Evolutionary conservation across 1,140 invertebrate genomes (phyloP).

Genomic region (Globodera rostochiensis): DNA sequence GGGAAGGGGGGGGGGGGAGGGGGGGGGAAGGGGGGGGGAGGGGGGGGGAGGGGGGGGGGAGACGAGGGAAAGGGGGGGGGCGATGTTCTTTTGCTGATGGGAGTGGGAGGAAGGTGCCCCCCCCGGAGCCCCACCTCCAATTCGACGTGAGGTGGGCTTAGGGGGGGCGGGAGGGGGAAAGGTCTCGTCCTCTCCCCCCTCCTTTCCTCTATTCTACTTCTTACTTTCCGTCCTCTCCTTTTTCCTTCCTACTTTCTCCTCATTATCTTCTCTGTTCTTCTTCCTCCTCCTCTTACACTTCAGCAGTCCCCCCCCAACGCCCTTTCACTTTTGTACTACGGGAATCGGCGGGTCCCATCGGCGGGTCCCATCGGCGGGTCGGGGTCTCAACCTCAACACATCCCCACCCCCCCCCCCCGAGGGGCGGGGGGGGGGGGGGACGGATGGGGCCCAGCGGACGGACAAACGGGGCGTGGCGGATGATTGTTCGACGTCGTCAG

Average conservation of each 20-base stretch:
- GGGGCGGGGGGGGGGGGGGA: neutral
- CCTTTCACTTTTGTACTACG: constrained; percentile 2
- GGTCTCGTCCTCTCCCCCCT: neutral
- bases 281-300: neutral
- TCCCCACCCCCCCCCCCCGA: too few species aligned
- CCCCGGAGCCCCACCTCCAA: too few species aligned
- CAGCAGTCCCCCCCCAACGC: neutral
- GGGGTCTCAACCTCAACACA: neutral
- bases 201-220: neutral
- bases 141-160: too few species aligned
- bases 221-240: neutral
- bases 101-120: too few species aligned
- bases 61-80: too few species aligned
- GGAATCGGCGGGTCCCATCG: neutral
- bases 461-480: neutral
- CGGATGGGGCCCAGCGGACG: neutral
- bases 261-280: neutral
- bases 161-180: too few species aligned
- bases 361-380: neutral
- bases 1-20: neutral
- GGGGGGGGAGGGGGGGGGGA: neutral
- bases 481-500: neutral
- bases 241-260: neutral
- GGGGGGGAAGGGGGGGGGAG: neutral
- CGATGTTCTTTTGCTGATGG: too few species aligned